A percentile compares a stretch with the other conserved stretches of the same genome.
These are phyloP conservation scores for Ophion obscuratus DNA, from an alignment of 2,888 invertebrate genomes.

Conservation along the genomic window DNA sequence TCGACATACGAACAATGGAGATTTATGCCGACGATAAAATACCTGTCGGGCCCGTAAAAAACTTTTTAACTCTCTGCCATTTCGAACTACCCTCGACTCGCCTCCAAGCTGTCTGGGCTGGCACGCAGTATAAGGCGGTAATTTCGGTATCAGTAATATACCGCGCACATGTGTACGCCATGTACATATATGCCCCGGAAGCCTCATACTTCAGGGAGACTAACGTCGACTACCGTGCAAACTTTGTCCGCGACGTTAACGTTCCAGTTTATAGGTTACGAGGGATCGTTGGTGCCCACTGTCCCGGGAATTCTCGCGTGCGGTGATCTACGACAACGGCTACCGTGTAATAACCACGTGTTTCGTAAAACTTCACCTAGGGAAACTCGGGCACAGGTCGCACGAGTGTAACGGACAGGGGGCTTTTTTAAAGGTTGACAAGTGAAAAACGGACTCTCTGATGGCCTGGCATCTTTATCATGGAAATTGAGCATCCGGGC, in stretches of 20 bases:
- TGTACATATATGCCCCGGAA: neutral
- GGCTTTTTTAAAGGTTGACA: no score
- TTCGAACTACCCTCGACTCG: neutral
- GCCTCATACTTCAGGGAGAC: constrained; percentile 11
- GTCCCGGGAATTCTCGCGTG: neutral
- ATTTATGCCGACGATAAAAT: constrained; percentile 64
- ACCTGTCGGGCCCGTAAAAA: constrained; percentile 63
- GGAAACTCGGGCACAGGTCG: no score
- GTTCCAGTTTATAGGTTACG: constrained; percentile 31
- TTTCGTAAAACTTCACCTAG: neutral
- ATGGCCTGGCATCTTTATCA: no score
- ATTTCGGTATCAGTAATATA: constrained; percentile 29
- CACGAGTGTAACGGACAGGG: no score
- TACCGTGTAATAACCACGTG: constrained; percentile 11
- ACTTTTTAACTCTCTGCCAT: constrained; percentile 52
- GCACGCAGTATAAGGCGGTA: constrained; percentile 12
- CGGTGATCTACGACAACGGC: constrained; percentile 29
- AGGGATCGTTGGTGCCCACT: constrained; percentile 1
- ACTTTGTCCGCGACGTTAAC: constrained; percentile 36
- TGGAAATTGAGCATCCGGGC: no score
- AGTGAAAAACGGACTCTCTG: no score
- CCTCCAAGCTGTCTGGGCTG: neutral
- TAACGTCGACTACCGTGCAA: constrained; percentile 21
- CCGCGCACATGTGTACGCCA: neutral
- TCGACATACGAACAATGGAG: constrained; percentile 66